Conservation (phyloP, 1,140 invertebrate species). For the Olivierus martensii region DNA sequence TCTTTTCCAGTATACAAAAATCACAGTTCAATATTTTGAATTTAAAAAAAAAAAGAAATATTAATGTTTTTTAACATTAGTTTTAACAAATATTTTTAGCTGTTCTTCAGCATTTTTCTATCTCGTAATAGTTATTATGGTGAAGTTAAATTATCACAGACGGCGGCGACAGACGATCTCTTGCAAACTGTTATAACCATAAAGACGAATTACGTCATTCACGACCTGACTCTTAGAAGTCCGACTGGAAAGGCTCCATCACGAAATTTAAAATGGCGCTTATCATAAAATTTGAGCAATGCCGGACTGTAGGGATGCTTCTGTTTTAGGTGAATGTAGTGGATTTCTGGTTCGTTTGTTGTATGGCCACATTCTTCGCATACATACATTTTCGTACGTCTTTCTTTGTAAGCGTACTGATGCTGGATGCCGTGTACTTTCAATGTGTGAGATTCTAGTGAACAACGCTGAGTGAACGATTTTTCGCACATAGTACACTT, state of each 20-base stretch:
- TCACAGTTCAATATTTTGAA: too few relatives aligned
- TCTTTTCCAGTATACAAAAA: too few relatives aligned
- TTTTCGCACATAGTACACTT: constrained; percentile 98
- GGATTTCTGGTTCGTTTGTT: constrained; percentile 81
- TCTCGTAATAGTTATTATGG: too few relatives aligned
- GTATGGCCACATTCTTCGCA: constrained; percentile 99
- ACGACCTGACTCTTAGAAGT: too few relatives aligned
- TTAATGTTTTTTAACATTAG: too few relatives aligned
- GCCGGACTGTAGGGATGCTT: constrained; percentile 93
- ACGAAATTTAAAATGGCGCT: constrained; percentile 92
- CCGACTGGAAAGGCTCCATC: constrained; percentile 2
- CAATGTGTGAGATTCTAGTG: constrained; percentile 92
- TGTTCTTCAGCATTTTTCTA: too few relatives aligned
- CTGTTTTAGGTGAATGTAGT: constrained; percentile 89
- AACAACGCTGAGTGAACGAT: constrained; percentile 99
- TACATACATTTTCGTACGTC: constrained; percentile 84
- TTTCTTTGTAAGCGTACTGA: constrained; percentile 93
- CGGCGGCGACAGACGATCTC: too few relatives aligned
- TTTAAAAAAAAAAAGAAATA: too few relatives aligned
- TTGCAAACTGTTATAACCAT: too few relatives aligned
- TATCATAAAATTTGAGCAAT: constrained; percentile 92
- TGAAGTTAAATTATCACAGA: too few relatives aligned
- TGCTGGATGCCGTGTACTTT: constrained; percentile 97
- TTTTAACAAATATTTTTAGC: too few relatives aligned
- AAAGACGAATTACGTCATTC: too few relatives aligned